Percentiles rank a stretch among this genome's conserved stretches.
These are phyloP conservation scores for Lamellibrachia satsuma DNA, from an alignment of 2,888 invertebrate genomes.

Conservation along the genomic window DNA sequence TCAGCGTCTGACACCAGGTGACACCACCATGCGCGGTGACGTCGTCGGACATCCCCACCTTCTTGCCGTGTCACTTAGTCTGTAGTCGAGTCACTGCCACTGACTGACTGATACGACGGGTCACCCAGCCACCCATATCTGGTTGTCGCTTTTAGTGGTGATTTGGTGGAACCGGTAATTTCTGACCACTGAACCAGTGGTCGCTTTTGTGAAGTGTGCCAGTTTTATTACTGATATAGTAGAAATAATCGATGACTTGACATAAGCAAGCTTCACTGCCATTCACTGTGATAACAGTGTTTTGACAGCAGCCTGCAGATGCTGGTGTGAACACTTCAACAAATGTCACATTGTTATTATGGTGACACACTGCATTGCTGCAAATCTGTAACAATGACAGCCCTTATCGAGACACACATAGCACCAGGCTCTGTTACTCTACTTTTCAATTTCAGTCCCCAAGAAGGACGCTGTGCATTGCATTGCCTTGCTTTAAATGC, in stretches of 20 bases:
- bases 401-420: neutral
- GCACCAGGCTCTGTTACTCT: neutral
- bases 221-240: neutral
- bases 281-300: neutral
- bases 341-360: neutral
- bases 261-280: neutral
- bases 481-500: neutral
- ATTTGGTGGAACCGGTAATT: neutral
- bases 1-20: constrained; percentile 12
- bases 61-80: neutral
- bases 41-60: neutral
- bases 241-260: neutral
- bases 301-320: neutral
- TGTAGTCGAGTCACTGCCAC: neutral
- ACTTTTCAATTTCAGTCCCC: neutral
- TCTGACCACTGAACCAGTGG: neutral
- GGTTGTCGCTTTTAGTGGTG: neutral
- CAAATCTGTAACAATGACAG: neutral
- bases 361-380: neutral
- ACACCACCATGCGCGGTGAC: neutral
- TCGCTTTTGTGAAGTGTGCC: neutral
- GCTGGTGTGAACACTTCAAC: neutral
- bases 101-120: too few relatives aligned
- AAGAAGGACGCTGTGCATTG: neutral
- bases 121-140: neutral